Base-by-base conservation (phyloP, 2,888 invertebrate genomes). In the Fabriciana adippe region DNA sequence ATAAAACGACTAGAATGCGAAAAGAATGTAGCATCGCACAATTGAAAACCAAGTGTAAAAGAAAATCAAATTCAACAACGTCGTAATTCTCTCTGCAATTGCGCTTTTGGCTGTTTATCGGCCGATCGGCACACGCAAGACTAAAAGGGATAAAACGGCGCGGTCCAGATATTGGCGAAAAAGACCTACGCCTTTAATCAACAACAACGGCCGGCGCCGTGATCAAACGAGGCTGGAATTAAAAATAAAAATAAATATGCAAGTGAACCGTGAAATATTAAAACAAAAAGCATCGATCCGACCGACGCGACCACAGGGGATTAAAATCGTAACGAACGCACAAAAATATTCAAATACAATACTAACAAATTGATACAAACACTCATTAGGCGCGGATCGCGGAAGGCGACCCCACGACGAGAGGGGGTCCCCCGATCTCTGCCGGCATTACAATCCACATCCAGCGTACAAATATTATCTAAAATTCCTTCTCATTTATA, bases 401-500 rank as follows among this genome's bases (percentile, higher is more conserved):
- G 86, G 86, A 87, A 89, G 88, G 86, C 84, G 82, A 79, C 79
- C 80, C 80, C 78, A 76, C 79, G 73, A 75, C 70, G 76, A 72
- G 77, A 78, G 81, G 77, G 54, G 63, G 35, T 11, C 35, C 35
- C 35, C 35, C 74, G 75, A 72, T 74, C 75, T 75, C 76, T 72
- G 73, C 83, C 86, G 85, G 87, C 90, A 87, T 90, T 92, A 91
- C 92, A 92, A 92, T 92, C 90, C 92, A 90, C 92, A 91, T 91
- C 88, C 91, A 87, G 83, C 92, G 92, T 90, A 92, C 92, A 92
- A 92, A 92, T 92, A 92, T 92, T 92, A 93, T 93, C 92, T 92
- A 91, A 92, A 93, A 93, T 92, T 93, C 92, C 92, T 93, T 92
- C 93, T 93, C 92, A 93, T 93, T 93, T 92, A 92, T 92, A 93